Base-by-base conservation (phyloP, 2,113 vertebrate genomes). In the Riparia riparia region DNA sequence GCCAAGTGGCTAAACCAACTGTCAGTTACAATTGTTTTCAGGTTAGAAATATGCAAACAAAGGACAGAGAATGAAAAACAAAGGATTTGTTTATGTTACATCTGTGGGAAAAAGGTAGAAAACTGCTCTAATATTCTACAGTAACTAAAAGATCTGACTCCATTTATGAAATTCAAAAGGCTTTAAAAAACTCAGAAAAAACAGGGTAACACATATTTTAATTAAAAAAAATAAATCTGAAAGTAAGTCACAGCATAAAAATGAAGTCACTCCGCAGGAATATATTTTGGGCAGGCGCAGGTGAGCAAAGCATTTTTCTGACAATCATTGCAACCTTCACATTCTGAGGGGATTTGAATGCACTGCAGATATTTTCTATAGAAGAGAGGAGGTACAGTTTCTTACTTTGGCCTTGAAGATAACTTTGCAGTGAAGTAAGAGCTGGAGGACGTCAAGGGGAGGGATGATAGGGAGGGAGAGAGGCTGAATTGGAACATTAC, bases 351-450 rank as follows among this genome's bases (percentile, higher is more conserved):
- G 42, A 49, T 89, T 71, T 64, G 53, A 93, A 91, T 44, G 73
- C 21, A 31, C 25, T 56, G 69, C 65, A 84, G 41, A 19, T 79
- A 94, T 82, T 93, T 95, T 89, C 56, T 91, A 1, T 57, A 76
- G 66, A 19, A 45, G 47, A 47, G 19, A 85, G 26, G 42, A 89
- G 65, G 41, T 93, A 56, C 24, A 72, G 25, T 82, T 94, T 85
- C 57, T 84, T 79, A 31, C 26, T 70, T 32, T 22, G 69, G 42
- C 28, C 66, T 87, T 39, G 24, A 93, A 71, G 73, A 91, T 74
- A 96, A 80, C 70, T 91, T 91, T 85, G 45, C 66, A 95, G 18
- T 91, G 87, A 96, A 89, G 86, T 95, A 91, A 91, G 86, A 96
- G 69, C 81, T 93, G 86, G 89, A 87, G 57, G 53, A 89, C 0